Evolutionary conservation across 2,888 invertebrate genomes (phyloP).

Genomic region (Congeria kusceri): DNA sequence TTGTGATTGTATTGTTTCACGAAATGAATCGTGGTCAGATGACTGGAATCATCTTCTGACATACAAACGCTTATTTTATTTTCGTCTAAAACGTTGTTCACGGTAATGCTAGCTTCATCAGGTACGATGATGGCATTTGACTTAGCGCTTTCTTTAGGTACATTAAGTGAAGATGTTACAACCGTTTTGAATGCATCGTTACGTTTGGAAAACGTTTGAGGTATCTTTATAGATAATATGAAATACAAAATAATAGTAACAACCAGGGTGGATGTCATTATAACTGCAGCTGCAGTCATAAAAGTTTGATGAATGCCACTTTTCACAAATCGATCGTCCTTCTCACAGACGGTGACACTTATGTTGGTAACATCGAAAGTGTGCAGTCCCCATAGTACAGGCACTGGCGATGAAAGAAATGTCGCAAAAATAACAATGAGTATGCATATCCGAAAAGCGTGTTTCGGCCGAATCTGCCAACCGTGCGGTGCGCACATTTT

Average conservation of each 20-base stretch:
- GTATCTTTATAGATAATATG: no score
- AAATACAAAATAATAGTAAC: slow-evolving; percentile 20
- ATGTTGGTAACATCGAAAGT: slow-evolving; percentile 12
- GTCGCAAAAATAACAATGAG: slow-evolving; percentile 7
- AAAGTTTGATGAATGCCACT: not conserved
- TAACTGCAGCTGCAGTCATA: not conserved
- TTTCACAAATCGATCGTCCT: slow-evolving; percentile 23
- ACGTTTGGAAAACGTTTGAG: no score
- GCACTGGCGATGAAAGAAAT: slow-evolving; percentile 20
- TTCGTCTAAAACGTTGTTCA: not conserved
- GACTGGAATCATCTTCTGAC: no score
- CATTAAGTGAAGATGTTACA: not conserved
- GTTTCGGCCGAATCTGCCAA: slow-evolving; percentile 31
- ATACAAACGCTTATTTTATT: no score
- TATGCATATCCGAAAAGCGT: slow-evolving; percentile 17
- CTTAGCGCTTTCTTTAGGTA: not conserved
- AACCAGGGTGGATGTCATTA: slow-evolving; percentile 2
- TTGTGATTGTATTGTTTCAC: no score
- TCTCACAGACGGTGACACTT: slow-evolving; percentile 35
- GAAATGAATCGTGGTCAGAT: no score
- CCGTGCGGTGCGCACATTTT: slow-evolving; percentile 71
- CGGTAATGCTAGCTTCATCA: not conserved
- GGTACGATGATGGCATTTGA: not conserved
- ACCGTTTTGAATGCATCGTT: not conserved
- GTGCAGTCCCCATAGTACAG: slow-evolving; percentile 37